Evolutionary conservation across 2,113 vertebrate genomes (phyloP).

Genomic region (Saccopteryx leptura): DNA sequence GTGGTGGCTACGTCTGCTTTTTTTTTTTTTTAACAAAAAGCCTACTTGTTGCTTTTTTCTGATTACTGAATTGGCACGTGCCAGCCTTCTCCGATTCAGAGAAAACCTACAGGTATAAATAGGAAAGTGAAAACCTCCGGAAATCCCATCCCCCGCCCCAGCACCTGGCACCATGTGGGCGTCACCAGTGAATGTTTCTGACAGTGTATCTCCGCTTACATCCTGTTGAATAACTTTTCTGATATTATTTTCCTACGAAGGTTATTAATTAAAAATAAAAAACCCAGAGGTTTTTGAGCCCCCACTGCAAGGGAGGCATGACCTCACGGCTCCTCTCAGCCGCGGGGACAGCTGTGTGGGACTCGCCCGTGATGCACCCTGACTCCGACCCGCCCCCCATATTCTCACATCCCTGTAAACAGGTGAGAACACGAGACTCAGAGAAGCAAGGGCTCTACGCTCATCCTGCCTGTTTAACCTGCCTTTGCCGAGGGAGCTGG

Average conservation of each 20-base stretch:
- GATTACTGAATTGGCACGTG: neutral
- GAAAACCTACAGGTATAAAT: conserved; percentile 39
- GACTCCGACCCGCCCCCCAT: neutral
- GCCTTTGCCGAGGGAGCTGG: neutral
- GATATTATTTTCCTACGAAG: conserved; percentile 67
- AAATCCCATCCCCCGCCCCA: conserved; percentile 45
- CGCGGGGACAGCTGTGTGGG: accelerated
- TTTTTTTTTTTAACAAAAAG: neutral
- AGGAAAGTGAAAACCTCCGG: conserved; percentile 68
- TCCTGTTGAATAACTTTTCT: conserved; percentile 63
- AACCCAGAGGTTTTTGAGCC: neutral
- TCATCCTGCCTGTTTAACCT: neutral
- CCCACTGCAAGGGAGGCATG: neutral
- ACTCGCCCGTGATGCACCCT: neutral
- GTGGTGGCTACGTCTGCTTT: neutral
- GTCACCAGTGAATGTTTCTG: neutral
- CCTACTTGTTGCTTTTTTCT: neutral
- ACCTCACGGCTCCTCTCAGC: neutral
- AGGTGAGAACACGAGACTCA: neutral
- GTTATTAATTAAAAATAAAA: conserved; percentile 24
- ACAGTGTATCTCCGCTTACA: neutral
- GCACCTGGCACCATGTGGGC: conserved; percentile 36
- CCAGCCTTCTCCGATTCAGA: conserved; percentile 11
- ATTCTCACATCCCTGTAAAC: neutral
- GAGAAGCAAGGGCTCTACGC: neutral